Conservation (phyloP, 2,888 invertebrate genomes). For the Papilio elwesi region DNA sequence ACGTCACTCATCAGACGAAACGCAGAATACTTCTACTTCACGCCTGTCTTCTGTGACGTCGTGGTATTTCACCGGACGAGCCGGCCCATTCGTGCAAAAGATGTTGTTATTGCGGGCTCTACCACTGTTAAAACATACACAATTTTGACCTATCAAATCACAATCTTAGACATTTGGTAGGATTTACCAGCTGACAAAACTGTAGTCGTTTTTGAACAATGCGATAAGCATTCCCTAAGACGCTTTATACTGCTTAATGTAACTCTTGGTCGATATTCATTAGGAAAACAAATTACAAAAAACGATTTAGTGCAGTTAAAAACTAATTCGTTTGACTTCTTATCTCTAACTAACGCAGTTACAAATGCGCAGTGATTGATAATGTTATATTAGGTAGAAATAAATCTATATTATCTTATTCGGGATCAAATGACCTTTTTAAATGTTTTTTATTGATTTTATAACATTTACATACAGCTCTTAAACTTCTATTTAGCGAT, state of each 20-base stretch:
- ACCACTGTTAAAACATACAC: too few species aligned
- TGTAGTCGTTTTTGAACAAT: background rate
- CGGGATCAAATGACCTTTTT: too few species aligned
- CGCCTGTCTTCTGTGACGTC: too few species aligned
- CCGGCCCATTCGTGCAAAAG: too few species aligned
- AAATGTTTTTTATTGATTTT: background rate
- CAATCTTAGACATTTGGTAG: background rate
- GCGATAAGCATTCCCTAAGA: constrained; percentile 5
- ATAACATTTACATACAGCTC: background rate
- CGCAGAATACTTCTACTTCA: too few species aligned
- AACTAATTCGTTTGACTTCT: constrained; percentile 15
- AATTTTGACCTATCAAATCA: too few species aligned
- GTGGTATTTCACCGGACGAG: too few species aligned
- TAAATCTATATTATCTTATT: background rate
- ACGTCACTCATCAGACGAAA: too few species aligned
- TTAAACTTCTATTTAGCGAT: background rate
- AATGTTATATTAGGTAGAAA: background rate
- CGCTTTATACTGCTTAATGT: constrained; percentile 8
- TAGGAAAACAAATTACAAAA: background rate
- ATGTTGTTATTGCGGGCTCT: too few species aligned
- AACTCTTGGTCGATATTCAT: background rate
- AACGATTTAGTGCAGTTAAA: constrained; percentile 11
- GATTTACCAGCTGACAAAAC: background rate
- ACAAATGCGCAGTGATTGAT: background rate
- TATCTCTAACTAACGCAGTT: constrained; percentile 6